Conservation (phyloP, 2,113 vertebrate species). For the Callocephalon fimbriatum region DNA sequence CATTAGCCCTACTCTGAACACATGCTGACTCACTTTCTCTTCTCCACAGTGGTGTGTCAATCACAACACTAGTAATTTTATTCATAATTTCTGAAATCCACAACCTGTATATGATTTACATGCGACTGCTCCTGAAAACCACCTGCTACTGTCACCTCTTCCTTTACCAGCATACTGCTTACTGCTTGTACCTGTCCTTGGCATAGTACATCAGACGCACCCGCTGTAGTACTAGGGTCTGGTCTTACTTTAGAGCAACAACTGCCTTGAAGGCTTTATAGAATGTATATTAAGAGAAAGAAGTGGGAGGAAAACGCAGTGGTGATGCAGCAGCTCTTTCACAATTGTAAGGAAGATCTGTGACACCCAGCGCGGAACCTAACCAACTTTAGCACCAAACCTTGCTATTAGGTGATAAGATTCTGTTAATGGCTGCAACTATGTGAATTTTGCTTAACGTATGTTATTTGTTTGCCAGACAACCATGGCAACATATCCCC, state of each 20-base stretch:
- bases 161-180: background rate
- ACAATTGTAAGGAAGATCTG: accelerated
- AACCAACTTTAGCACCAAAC: background rate
- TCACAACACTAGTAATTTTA: background rate
- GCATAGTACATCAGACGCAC: background rate
- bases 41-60: background rate
- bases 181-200: accelerated
- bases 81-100: background rate
- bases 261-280: accelerated
- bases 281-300: accelerated
- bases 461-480: conserved; percentile 72
- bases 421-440: background rate
- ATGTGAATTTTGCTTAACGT: background rate
- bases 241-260: background rate
- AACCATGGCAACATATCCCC: conserved; percentile 81
- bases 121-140: background rate
- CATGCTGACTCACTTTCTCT: background rate
- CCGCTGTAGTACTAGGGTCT: accelerated
- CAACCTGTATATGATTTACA: accelerated
- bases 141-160: background rate
- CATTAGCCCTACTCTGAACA: background rate
- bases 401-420: background rate
- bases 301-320: accelerated
- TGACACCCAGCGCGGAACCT: background rate
- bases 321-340: background rate